Evolutionary conservation across 2,113 vertebrate genomes (phyloP).

Genomic region (Megaceryle torquata): DNA sequence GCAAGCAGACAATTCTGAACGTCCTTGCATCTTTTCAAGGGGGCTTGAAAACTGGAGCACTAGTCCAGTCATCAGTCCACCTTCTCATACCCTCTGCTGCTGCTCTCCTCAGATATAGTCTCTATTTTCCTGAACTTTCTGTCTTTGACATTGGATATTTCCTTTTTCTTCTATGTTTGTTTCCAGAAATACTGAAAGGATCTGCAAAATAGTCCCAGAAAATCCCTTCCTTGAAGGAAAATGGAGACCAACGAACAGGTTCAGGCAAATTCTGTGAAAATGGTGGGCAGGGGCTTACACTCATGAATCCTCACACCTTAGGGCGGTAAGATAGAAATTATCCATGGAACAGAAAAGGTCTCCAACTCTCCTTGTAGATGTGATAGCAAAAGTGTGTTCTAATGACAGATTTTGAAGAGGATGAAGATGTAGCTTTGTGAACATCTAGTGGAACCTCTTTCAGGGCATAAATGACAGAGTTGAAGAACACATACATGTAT

Average conservation of each 20-base stretch:
- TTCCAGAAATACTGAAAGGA: background rate
- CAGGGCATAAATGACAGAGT: background rate
- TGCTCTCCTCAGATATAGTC: background rate
- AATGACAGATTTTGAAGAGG: background rate
- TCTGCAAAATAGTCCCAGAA: background rate
- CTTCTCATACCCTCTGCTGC: background rate
- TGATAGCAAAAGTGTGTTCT: background rate
- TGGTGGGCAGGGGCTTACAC: fast-evolving
- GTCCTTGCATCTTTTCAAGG: background rate
- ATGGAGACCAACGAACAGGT: background rate
- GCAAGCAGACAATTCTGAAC: background rate
- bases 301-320: fast-evolving
- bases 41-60: background rate
- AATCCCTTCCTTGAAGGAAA: background rate
- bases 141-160: background rate
- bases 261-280: background rate
- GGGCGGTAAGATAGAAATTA: background rate
- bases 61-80: background rate
- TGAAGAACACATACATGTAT: background rate
- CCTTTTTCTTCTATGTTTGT: background rate
- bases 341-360: background rate
- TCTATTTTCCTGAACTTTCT: background rate
- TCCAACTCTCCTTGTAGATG: background rate
- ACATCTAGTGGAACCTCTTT: background rate
- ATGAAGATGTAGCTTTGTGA: background rate